A percentile compares a stretch with the other conserved stretches of the same genome.
Evolutionary conservation across 2,888 invertebrate genomes (phyloP).

Genomic region (Eumerus sabulonum): DNA sequence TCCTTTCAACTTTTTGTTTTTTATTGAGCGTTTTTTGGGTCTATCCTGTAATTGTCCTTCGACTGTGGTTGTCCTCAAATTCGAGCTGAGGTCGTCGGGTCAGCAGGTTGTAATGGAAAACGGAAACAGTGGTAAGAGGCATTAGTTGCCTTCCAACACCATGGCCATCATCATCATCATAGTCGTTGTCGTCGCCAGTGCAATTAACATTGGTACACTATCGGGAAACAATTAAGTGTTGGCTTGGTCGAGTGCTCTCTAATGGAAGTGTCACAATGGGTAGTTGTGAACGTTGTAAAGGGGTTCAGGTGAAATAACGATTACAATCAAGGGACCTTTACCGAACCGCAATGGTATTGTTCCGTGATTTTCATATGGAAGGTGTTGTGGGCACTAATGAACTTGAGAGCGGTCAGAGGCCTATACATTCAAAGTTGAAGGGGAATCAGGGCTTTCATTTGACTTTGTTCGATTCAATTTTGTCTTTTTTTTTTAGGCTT

Average conservation of each 20-base stretch:
- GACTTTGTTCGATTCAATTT: too few species aligned
- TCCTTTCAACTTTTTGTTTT: slow-evolving; percentile 30
- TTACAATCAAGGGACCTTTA: too few species aligned
- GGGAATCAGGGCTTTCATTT: too few species aligned
- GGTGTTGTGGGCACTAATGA: too few species aligned
- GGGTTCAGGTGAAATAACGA: too few species aligned
- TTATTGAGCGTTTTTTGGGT: slow-evolving; percentile 47
- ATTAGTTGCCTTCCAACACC: slow-evolving; percentile 31
- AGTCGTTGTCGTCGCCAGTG: slow-evolving; percentile 5
- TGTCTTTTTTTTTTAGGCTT: too few species aligned
- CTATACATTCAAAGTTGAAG: too few species aligned
- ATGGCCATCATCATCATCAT: slow-evolving; percentile 32
- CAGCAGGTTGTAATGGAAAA: slow-evolving; percentile 7
- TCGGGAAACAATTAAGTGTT: slow-evolving; percentile 34
- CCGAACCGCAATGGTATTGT: too few species aligned
- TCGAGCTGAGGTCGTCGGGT: slow-evolving; percentile 3
- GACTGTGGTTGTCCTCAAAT: slow-evolving; percentile 5
- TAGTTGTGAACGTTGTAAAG: too few species aligned
- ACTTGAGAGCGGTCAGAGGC: too few species aligned
- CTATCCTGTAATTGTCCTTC: neutral
- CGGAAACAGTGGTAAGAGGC: slow-evolving; percentile 19
- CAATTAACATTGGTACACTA: slow-evolving; percentile 8
- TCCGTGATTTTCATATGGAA: too few species aligned
- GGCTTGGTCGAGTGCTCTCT: slow-evolving; percentile 5
- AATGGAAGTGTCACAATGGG: too few species aligned